These are phyloP conservation scores for Artemia sp. DNA, from an alignment of 2,888 invertebrate genomes.

Conservation along the genomic window DNA sequence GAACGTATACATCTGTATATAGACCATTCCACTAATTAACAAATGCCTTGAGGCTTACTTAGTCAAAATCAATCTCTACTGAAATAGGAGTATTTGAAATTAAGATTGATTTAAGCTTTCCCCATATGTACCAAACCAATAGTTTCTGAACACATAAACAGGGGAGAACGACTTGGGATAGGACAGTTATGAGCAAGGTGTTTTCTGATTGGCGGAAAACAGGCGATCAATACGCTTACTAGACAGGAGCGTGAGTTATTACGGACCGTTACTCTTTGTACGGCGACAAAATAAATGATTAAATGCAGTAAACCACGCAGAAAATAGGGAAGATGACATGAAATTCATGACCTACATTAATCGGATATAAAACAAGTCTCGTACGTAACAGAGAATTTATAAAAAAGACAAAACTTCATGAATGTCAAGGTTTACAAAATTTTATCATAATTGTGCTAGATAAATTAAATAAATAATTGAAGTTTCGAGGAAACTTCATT, in stretches of 20 bases:
- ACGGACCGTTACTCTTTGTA: not conserved
- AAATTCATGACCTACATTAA: not conserved
- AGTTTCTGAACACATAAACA: slow-evolving; percentile 14
- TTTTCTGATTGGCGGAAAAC: not conserved
- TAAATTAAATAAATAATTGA: too few relatives aligned
- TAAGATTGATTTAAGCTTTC: slow-evolving; percentile 1
- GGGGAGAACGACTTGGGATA: slow-evolving; percentile 3
- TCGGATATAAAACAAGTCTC: too few relatives aligned
- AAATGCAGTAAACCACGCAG: slow-evolving; percentile 1
- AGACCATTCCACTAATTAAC: too few relatives aligned
- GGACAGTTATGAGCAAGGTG: slow-evolving; percentile 13
- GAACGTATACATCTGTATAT: too few relatives aligned
- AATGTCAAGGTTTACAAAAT: too few relatives aligned
- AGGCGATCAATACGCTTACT: slow-evolving; percentile 7
- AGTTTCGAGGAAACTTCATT: too few relatives aligned
- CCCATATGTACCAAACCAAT: slow-evolving; percentile 8
- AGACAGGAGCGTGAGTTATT: slow-evolving; percentile 1
- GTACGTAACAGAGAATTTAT: too few relatives aligned
- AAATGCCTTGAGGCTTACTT: too few relatives aligned
- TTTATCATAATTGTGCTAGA: too few relatives aligned
- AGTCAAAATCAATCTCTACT: too few relatives aligned
- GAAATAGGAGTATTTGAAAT: not conserved
- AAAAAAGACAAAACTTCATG: too few relatives aligned
- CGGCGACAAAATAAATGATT: slow-evolving; percentile 14
- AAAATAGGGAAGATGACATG: slow-evolving; percentile 3